phyloP scores from a whole-genome alignment of 2,113 vertebrate species.

The Sialia sialis region DNA sequence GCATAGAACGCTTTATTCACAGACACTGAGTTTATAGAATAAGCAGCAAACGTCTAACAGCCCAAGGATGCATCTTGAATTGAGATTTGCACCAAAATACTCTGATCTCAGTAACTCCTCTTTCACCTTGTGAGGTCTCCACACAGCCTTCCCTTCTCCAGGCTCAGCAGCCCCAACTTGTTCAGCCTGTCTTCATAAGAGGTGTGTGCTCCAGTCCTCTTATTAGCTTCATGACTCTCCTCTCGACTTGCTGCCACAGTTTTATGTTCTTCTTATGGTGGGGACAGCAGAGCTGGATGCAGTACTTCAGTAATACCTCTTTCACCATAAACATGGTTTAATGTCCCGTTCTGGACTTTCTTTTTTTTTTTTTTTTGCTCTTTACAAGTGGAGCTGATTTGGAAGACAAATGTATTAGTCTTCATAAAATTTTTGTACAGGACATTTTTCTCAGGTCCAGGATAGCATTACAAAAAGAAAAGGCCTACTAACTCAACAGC shows the following conservation, averaged over 20 bases:
- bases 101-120: neutral
- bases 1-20: neutral
- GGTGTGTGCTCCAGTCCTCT: neutral
- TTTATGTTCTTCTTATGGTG: neutral
- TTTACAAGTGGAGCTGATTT: neutral
- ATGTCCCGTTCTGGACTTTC: rapidly evolving
- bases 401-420: neutral
- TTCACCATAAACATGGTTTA: neutral
- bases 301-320: neutral
- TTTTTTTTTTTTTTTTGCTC: neutral
- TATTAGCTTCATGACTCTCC: neutral
- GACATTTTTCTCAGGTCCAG: neutral
- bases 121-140: neutral
- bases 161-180: neutral
- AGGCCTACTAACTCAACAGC: neutral
- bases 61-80: neutral
- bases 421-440: neutral
- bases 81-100: neutral
- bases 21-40: neutral
- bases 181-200: neutral
- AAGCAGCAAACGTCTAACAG: neutral
- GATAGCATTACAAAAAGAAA: neutral
- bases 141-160: neutral
- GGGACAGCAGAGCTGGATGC: neutral
- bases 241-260: neutral